phyloP scores from a whole-genome alignment of 1,140 invertebrate species.

The Eueides isabella region DNA sequence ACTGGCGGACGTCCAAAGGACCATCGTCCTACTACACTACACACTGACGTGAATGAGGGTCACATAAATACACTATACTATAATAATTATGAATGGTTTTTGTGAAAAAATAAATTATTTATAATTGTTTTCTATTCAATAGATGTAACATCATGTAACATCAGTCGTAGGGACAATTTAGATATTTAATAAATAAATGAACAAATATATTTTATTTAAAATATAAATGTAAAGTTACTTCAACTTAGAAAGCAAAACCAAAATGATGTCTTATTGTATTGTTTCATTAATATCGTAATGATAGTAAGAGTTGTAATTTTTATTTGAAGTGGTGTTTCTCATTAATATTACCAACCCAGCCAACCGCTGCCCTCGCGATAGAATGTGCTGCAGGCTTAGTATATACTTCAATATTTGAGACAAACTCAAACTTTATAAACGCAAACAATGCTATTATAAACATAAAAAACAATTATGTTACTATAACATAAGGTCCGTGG shows the following conservation, averaged over 20 bases:
- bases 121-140: too few species aligned
- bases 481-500: too few species aligned
- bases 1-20: slow-evolving; percentile 28
- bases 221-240: too few species aligned
- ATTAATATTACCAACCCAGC: neutral
- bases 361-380: neutral
- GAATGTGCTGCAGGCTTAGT: neutral
- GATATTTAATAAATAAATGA: too few species aligned
- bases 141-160: too few species aligned
- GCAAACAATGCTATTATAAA: too few species aligned
- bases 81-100: neutral
- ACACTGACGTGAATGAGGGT: neutral
- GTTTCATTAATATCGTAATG: too few species aligned
- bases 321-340: neutral
- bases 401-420: slow-evolving; percentile 1
- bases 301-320: neutral
- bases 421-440: neutral
- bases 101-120: neutral
- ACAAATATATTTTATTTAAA: too few species aligned
- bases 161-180: too few species aligned
- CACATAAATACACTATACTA: slow-evolving; percentile 17
- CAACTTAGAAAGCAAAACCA: too few species aligned
- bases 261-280: too few species aligned
- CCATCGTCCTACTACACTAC: neutral
- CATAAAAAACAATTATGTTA: too few species aligned